Evolutionary conservation across 2,888 invertebrate species (phyloP).

Genomic region (Meteorus colon): DNA sequence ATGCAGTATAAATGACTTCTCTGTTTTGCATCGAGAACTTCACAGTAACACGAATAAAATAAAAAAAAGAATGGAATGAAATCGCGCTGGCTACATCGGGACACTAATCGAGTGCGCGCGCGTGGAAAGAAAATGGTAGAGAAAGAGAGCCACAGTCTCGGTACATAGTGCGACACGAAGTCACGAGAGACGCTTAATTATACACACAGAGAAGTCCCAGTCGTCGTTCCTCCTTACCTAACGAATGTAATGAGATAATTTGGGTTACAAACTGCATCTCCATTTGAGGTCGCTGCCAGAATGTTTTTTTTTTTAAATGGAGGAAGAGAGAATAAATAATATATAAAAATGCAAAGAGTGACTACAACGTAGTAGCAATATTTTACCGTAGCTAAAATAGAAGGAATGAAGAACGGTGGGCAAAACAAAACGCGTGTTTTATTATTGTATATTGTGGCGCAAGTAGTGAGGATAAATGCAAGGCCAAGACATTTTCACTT

Average conservation of each 20-base stretch:
- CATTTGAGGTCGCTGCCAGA: conserved; percentile 42
- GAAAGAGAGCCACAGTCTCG: neutral
- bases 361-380: neutral
- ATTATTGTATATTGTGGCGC: conserved; percentile 30
- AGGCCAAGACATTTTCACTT: conserved; percentile 52
- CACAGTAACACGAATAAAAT: neutral
- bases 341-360: neutral
- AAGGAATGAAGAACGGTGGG: conserved; percentile 4
- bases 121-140: conserved; percentile 18
- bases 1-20: conserved; percentile 26
- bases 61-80: neutral
- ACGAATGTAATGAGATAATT: conserved; percentile 60
- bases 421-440: conserved; percentile 26
- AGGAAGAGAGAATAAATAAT: neutral
- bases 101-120: conserved; percentile 27
- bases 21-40: conserved; percentile 5
- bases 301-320: neutral
- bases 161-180: conserved; percentile 12
- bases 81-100: conserved; percentile 6
- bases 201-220: neutral
- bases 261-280: conserved; percentile 49
- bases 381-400: too few relatives aligned
- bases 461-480: conserved; percentile 45
- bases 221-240: conserved; percentile 45
- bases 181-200: conserved; percentile 28